Evolutionary conservation across 2,888 invertebrate genomes (phyloP).

Genomic region (Temnothorax rugatulus): DNA sequence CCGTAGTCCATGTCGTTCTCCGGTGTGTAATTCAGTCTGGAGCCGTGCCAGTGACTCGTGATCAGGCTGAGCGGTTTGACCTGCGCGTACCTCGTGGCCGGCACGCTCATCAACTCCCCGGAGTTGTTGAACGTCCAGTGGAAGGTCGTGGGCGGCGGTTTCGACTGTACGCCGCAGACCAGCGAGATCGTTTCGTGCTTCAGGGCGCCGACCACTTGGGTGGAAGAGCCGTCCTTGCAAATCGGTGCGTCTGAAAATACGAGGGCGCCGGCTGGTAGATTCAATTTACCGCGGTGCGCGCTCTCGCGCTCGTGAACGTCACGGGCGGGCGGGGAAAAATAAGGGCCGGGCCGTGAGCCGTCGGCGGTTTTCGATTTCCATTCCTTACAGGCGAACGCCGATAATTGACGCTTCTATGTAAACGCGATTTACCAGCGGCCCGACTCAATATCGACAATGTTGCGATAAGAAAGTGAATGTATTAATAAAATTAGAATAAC

Average conservation of each 20-base stretch:
- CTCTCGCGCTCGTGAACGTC: background rate
- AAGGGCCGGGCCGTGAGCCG: background rate
- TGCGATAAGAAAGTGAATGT: conserved; percentile 19
- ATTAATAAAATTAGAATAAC: conserved; percentile 46
- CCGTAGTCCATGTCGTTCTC: conserved; percentile 95
- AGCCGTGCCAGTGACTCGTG: conserved; percentile 88
- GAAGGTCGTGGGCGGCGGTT: conserved; percentile 93
- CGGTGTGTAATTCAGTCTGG: conserved; percentile 94
- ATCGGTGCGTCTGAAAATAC: conserved; percentile 80
- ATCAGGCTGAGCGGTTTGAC: conserved; percentile 80
- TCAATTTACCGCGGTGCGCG: conserved; percentile 28
- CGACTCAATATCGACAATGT: conserved; percentile 17
- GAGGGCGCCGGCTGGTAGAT: conserved; percentile 29
- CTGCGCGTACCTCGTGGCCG: conserved; percentile 88
- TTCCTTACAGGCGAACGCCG: background rate
- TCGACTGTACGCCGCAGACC: conserved; percentile 95
- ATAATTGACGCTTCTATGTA: conserved; percentile 44
- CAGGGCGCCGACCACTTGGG: conserved; percentile 93
- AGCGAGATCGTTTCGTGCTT: conserved; percentile 95
- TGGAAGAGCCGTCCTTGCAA: conserved; percentile 89
- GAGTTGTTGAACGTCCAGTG: conserved; percentile 98
- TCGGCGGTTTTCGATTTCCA: conserved; percentile 24
- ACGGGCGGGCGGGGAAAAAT: conserved; percentile 18
- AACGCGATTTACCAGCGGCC: conserved; percentile 26
- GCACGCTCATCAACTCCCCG: conserved; percentile 93